Evolutionary conservation across 2,888 invertebrate genomes (phyloP).

Genomic region (Andrena bucephala): DNA sequence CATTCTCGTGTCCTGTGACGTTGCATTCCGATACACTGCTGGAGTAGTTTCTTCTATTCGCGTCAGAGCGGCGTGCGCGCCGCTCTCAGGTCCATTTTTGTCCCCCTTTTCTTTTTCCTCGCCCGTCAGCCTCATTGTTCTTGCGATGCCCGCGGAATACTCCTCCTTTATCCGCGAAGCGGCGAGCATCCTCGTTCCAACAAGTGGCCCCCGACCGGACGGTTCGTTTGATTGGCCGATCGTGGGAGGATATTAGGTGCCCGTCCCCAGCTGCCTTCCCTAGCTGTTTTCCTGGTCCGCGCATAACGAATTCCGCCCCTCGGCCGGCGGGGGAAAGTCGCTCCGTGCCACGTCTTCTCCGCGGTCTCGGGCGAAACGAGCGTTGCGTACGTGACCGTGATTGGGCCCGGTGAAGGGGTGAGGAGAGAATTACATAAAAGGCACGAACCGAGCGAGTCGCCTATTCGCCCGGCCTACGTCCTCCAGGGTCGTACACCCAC

Average conservation of each 20-base stretch:
- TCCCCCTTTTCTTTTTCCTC: slow-evolving; percentile 5
- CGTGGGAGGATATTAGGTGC: slow-evolving; percentile 24
- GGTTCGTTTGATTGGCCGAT: neutral
- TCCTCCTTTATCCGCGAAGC: neutral
- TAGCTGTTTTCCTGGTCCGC: slow-evolving; percentile 22
- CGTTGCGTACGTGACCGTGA: slow-evolving; percentile 71
- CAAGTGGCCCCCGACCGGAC: neutral
- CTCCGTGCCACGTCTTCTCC: slow-evolving; percentile 44
- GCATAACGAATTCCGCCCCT: slow-evolving; percentile 41
- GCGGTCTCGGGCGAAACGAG: slow-evolving; percentile 52
- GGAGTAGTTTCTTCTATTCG: neutral
- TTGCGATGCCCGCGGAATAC: neutral
- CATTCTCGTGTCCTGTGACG: neutral
- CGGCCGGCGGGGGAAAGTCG: slow-evolving; percentile 53
- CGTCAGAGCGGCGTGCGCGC: neutral
- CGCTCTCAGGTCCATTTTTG: neutral
- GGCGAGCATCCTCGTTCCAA: neutral
- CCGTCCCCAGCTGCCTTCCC: neutral
- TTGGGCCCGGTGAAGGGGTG: slow-evolving; percentile 67
- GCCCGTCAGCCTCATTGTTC: slow-evolving; percentile 22
- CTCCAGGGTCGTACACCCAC: slow-evolving; percentile 77
- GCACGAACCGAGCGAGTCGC: slow-evolving; percentile 72
- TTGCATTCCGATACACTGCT: neutral
- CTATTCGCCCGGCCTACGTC: slow-evolving; percentile 76
- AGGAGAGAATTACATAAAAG: slow-evolving; percentile 76